Evolutionary conservation across 2,797 vertebrate genomes (phyloP).

Genomic region (Pogoniulus pusillus): DNA sequence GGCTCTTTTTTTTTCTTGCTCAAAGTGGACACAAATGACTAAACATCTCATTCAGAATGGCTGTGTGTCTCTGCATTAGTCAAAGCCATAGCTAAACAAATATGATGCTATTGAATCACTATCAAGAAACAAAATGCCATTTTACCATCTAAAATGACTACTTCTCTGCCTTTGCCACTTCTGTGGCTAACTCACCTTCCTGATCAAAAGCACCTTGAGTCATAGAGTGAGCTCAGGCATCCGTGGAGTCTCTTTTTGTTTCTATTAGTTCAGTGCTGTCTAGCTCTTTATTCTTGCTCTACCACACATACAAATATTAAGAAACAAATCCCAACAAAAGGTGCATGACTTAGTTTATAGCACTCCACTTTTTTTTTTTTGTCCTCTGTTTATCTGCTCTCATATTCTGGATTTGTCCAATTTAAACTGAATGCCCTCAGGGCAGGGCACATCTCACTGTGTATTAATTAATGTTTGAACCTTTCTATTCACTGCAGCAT

Average conservation of each 20-base stretch:
- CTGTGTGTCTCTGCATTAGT: neutral
- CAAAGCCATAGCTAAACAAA: neutral
- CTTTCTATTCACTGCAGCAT: slow-evolving; percentile 15
- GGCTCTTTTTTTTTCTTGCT: neutral
- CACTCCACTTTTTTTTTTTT: neutral
- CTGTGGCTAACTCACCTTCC: neutral
- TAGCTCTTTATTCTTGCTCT: neutral
- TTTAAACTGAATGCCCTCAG: neutral
- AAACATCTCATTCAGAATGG: neutral
- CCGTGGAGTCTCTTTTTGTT: neutral
- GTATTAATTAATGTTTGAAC: slow-evolving; percentile 34
- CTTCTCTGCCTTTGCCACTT: neutral
- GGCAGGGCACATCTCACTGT: neutral
- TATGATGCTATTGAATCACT: neutral
- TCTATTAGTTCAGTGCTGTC: neutral
- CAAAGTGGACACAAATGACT: neutral
- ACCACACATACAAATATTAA: neutral
- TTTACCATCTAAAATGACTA: neutral
- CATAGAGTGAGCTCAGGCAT: neutral
- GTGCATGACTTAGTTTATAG: neutral
- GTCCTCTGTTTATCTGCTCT: neutral
- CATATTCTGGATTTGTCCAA: neutral
- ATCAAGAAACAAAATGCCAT: neutral
- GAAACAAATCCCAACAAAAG: neutral
- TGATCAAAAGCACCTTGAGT: neutral